phyloP scores from a whole-genome alignment of 64 coral and sea anemone genomes.

The Astreopora myriophthalma region DNA sequence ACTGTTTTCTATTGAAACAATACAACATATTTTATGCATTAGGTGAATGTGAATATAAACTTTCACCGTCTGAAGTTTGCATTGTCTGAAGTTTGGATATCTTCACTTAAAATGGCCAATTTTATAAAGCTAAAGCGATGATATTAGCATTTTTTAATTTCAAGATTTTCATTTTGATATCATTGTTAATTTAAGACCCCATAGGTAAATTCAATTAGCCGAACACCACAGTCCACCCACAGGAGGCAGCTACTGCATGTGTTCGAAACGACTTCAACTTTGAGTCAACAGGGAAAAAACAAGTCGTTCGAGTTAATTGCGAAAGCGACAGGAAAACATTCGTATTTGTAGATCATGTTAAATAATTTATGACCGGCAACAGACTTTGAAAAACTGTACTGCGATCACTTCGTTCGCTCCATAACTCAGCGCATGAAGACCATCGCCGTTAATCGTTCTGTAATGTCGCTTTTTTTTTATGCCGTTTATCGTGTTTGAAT shows the following conservation, averaged over 20 bases:
- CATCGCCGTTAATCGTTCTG: background rate
- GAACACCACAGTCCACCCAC: background rate
- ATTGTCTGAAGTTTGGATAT: too few relatives aligned
- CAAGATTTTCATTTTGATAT: too few relatives aligned
- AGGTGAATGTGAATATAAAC: too few relatives aligned
- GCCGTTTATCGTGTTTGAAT: background rate
- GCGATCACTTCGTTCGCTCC: too few relatives aligned
- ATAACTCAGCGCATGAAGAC: background rate
- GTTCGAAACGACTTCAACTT: background rate
- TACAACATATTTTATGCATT: background rate
- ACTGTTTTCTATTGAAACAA: background rate
- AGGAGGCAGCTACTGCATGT: background rate
- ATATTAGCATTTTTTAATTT: too few relatives aligned
- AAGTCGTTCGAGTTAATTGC: background rate
- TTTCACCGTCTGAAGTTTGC: too few relatives aligned
- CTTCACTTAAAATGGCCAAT: too few relatives aligned
- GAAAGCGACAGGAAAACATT: background rate
- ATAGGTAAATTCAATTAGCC: too few relatives aligned
- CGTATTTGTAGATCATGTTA: background rate
- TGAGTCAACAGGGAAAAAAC: background rate
- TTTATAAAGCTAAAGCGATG: too few relatives aligned
- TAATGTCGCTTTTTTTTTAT: too few relatives aligned
- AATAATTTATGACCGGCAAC: background rate
- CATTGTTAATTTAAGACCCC: too few relatives aligned
- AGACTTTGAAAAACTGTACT: too few relatives aligned